These are phyloP conservation scores for Drosophila littoralis DNA, from an alignment of 1,140 invertebrate species.

Conservation along the genomic window DNA sequence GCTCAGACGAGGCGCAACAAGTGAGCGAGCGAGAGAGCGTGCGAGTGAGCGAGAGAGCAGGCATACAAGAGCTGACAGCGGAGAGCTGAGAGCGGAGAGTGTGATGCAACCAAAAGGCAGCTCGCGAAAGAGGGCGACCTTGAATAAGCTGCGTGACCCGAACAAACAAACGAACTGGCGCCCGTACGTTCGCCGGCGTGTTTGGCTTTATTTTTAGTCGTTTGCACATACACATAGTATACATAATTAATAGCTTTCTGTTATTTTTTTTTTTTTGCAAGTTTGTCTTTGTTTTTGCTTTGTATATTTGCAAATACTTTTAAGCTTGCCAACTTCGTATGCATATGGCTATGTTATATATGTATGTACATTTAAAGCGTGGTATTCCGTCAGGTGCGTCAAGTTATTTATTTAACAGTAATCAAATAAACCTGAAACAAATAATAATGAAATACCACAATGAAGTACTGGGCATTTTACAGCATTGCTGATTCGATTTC, in stretches of 20 bases:
- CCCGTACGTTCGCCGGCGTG: slow-evolving; percentile 35
- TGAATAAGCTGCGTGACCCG: slow-evolving; percentile 73
- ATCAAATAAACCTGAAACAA: no score
- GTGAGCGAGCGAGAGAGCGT: slow-evolving; percentile 20
- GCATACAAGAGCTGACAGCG: slow-evolving; percentile 29
- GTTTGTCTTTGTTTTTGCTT: slow-evolving; percentile 45
- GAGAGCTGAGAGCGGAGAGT: slow-evolving; percentile 32
- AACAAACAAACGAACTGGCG: slow-evolving; percentile 31
- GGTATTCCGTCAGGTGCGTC: not conserved
- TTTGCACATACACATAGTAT: slow-evolving; percentile 1
- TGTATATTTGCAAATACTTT: slow-evolving; percentile 69
- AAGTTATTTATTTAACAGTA: not conserved
- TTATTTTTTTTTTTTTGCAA: slow-evolving; percentile 1
- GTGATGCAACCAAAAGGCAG: slow-evolving; percentile 66
- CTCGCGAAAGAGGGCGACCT: slow-evolving; percentile 72
- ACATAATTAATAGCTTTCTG: slow-evolving; percentile 54
- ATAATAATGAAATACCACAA: no score
- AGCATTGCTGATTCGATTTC: no score
- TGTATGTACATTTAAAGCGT: not conserved
- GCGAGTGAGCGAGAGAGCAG: slow-evolving; percentile 34
- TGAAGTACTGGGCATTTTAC: no score
- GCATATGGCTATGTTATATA: slow-evolving; percentile 1
- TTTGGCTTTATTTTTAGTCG: slow-evolving; percentile 65
- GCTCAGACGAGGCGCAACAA: slow-evolving; percentile 45
- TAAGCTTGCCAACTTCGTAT: slow-evolving; percentile 50